Conservation (phyloP, 2,113 vertebrate species). For the Monarcha castaneiventris region DNA sequence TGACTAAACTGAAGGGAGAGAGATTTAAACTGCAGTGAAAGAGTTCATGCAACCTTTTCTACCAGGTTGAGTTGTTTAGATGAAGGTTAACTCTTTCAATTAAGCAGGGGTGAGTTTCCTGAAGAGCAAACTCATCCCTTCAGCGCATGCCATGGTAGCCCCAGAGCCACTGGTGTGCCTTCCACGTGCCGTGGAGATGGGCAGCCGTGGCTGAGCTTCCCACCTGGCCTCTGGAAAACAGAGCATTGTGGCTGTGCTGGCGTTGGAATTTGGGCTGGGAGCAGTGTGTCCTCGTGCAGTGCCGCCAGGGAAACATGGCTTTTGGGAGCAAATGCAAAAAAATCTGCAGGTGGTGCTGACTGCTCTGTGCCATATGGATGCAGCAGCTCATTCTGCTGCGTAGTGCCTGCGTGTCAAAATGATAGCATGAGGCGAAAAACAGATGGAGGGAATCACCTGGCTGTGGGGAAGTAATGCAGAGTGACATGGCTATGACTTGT, state of each 20-base stretch:
- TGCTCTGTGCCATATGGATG: not conserved
- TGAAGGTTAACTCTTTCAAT: not conserved
- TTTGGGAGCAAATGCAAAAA: not conserved
- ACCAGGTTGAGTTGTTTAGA: not conserved
- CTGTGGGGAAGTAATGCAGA: not conserved
- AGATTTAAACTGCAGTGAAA: not conserved
- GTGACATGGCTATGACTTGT: not conserved
- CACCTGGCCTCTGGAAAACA: not conserved
- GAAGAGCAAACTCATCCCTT: not conserved
- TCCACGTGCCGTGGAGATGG: rapidly evolving
- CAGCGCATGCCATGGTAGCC: rapidly evolving
- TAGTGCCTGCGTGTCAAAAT: rapidly evolving
- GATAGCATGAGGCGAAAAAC: not conserved
- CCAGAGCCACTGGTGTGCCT: not conserved
- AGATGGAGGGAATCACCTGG: not conserved
- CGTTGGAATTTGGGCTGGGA: rapidly evolving
- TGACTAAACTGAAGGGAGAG: not conserved
- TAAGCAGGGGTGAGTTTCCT: not conserved
- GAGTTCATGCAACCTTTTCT: not conserved
- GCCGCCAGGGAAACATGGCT: not conserved
- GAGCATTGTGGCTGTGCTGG: rapidly evolving
- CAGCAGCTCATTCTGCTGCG: not conserved
- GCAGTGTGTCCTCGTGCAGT: rapidly evolving
- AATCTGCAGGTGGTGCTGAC: not conserved
- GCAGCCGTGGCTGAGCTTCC: not conserved